phyloP scores from a whole-genome alignment of 2,797 vertebrate species.

The Takifugu rubripes region DNA sequence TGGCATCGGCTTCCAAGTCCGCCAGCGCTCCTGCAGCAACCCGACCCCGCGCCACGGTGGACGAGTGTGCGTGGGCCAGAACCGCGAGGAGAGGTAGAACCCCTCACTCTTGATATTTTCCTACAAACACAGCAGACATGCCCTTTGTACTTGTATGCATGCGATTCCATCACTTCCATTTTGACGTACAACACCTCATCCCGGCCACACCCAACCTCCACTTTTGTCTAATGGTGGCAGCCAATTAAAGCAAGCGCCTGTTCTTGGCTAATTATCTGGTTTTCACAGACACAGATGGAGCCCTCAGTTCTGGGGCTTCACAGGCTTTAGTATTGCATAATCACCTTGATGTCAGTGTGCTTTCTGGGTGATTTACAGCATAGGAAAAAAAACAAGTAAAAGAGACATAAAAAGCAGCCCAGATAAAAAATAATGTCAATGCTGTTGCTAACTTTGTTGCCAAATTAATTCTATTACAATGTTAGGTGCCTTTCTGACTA shows the following conservation, averaged over 20 bases:
- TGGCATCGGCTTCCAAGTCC: constrained; percentile 96
- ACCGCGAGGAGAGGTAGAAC: constrained; percentile 89
- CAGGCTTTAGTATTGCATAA: constrained; percentile 52
- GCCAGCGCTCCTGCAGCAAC: constrained; percentile 95
- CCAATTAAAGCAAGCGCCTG: constrained; percentile 58
- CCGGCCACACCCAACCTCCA: constrained; percentile 19
- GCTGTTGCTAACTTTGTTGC: constrained; percentile 17
- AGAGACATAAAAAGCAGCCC: constrained; percentile 7
- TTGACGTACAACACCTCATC: neutral
- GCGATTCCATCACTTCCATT: neutral
- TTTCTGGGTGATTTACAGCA: constrained; percentile 59
- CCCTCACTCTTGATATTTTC: neutral
- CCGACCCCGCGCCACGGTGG: constrained; percentile 92
- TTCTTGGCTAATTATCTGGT: constrained; percentile 60
- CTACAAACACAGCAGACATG: neutral
- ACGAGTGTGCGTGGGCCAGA: constrained; percentile 94
- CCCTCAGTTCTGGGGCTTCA: constrained; percentile 52
- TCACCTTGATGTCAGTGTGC: constrained; percentile 54
- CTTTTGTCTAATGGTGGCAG: constrained; percentile 43
- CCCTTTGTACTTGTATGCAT: neutral
- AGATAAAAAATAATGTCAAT: constrained; percentile 37
- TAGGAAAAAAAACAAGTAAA: constrained; percentile 13
- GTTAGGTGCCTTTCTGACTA: neutral
- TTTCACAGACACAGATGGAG: constrained; percentile 48
- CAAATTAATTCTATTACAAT: constrained; percentile 2